Evolutionary conservation across 2,113 vertebrate genomes (phyloP).

Genomic region (Phalacrocorax pelagicus): DNA sequence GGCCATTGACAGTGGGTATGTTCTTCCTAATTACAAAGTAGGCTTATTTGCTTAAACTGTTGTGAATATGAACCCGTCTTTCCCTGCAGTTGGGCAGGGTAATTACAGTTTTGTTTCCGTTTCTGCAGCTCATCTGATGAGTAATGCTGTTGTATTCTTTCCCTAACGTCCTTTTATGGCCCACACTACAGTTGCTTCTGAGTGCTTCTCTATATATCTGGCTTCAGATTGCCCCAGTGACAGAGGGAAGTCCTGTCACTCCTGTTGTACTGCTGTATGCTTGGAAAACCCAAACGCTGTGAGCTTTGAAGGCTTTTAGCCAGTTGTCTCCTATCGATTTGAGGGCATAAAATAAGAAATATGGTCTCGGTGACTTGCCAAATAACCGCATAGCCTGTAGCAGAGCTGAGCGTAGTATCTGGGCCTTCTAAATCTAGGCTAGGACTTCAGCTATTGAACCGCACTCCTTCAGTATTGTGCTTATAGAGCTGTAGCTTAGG

Average conservation of each 20-base stretch:
- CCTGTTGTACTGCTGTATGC: neutral
- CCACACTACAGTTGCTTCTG: neutral
- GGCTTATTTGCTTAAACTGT: neutral
- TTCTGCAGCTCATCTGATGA: neutral
- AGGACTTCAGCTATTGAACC: neutral
- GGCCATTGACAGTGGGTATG: neutral
- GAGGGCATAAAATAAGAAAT: neutral
- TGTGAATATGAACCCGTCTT: neutral
- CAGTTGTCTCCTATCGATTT: neutral
- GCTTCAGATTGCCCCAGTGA: neutral
- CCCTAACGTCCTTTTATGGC: neutral
- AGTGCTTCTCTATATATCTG: neutral
- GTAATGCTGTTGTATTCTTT: neutral
- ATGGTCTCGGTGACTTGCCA: neutral
- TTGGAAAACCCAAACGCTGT: neutral
- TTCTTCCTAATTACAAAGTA: neutral
- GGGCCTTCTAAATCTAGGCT: neutral
- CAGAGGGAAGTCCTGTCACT: neutral
- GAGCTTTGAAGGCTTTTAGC: neutral
- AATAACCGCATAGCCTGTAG: neutral
- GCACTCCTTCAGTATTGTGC: neutral
- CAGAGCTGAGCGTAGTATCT: neutral
- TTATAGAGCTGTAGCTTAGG: neutral
- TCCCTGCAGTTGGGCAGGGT: neutral
- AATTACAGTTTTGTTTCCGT: neutral